Percentiles rank a stretch among this genome's conserved stretches.
Evolutionary conservation across 2,113 vertebrate genomes (phyloP).

Genomic region (Limnothrissa miodon): DNA sequence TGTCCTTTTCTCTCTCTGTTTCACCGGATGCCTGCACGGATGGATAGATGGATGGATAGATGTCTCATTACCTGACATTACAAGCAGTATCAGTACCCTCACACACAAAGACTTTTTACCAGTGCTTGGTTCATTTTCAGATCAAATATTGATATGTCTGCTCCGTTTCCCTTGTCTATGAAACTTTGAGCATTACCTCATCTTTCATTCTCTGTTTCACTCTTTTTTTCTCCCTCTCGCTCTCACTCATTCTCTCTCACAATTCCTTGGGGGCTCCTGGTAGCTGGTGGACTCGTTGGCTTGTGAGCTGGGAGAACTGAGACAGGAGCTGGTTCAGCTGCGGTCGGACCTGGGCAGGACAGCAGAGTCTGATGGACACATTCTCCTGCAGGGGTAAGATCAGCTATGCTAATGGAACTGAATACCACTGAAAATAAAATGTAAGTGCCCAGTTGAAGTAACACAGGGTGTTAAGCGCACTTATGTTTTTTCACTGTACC

Average conservation of each 20-base stretch:
- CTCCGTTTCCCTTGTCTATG: background rate
- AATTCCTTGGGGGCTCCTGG: conserved; percentile 59
- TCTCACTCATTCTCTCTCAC: background rate
- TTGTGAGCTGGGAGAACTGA: conserved; percentile 87
- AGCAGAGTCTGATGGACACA: background rate
- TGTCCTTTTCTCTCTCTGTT: background rate
- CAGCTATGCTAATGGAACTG: too few relatives aligned
- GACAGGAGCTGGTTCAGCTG: conserved; percentile 88
- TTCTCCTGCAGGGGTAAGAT: background rate
- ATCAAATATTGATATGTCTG: background rate
- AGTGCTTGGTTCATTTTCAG: background rate
- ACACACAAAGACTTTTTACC: too few relatives aligned
- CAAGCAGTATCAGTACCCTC: background rate
- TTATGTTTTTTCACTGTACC: too few relatives aligned
- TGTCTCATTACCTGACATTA: background rate
- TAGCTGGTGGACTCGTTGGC: conserved; percentile 93
- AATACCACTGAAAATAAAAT: too few relatives aligned
- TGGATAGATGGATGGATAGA: background rate
- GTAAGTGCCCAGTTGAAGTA: too few relatives aligned
- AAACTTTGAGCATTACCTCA: background rate
- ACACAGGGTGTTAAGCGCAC: too few relatives aligned
- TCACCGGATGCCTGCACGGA: background rate
- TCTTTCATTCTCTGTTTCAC: background rate
- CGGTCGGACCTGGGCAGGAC: conserved; percentile 52
- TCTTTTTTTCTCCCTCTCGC: background rate